Percentiles rank a stretch among this genome's conserved stretches.
Conservation (phyloP, 2,888 invertebrate genomes). For the Orchestes rusci region DNA sequence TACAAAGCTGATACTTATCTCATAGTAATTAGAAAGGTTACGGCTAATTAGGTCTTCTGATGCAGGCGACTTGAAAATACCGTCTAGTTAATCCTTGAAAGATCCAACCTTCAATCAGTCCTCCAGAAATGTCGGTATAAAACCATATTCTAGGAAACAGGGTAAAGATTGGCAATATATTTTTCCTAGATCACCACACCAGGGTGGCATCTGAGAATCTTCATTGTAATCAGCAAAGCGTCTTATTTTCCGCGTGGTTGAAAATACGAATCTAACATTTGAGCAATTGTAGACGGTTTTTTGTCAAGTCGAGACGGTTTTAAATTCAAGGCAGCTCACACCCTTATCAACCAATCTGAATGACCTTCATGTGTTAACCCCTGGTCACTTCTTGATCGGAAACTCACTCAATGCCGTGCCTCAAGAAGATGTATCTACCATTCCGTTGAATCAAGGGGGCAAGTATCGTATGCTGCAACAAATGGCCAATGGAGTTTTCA, state of each 20-base stretch:
- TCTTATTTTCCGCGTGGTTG: constrained; percentile 7
- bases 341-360: too few relatives aligned
- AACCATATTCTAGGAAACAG: too few relatives aligned
- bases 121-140: too few relatives aligned
- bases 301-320: constrained; percentile 9
- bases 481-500: neutral
- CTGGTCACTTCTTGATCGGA: constrained; percentile 11
- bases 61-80: neutral
- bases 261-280: constrained; percentile 7
- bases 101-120: too few relatives aligned
- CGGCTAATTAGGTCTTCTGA: neutral
- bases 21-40: neutral
- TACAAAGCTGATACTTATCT: neutral
- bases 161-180: constrained; percentile 14
- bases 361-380: too few relatives aligned
- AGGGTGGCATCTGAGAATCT: constrained; percentile 18
- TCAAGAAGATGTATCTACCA: constrained; percentile 1
- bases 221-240: constrained; percentile 11
- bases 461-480: neutral
- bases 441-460: neutral
- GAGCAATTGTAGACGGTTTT: constrained; percentile 9
- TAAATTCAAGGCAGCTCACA: too few relatives aligned
- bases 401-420: constrained; percentile 2
- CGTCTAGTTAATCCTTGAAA: neutral
- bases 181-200: constrained; percentile 13